Evolutionary conservation across 2,888 invertebrate species (phyloP), one percentile per base, ranked within the genome.

Genomic region (Drosophila mayaguana): DNA sequence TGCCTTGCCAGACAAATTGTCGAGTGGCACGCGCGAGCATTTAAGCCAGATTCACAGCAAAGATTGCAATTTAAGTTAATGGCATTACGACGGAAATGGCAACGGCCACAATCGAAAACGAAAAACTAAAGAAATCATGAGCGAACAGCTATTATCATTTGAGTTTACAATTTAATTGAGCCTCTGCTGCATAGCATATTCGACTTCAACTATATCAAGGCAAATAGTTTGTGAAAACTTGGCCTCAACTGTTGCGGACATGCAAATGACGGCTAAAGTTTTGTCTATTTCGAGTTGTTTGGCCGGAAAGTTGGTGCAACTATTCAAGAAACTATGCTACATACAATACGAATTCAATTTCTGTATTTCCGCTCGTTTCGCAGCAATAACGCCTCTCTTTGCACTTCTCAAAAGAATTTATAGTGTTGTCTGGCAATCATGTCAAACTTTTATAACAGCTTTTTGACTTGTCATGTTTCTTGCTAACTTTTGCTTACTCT

Each of bases 261-360:
- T 88, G 87, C 81, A 78, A 88, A 78, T 74, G 73, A 67, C 80
- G 82, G 45, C 22, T 61, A 84, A 72, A 69, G 68, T 80, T 71
- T 76, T 70, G 67, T 50, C 67, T 69, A 45, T 64, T 63, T 65
- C 43, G 36, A 69, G 78, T 60, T 36, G 20, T n/a, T n/a, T 25
- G 38, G 20, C 57, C 53, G 53, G 70, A 72, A 80, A 76, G 73
- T 77, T 83, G 78, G 64, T 75, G 75, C 74, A 83, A 72, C 78
- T 56, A 43, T 88, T 74, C 69, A 67, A 69, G 76, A 71, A 73
- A 80, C 80, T 79, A 80, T 81, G 82, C 76, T 72, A 72, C 75
- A 68, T 75, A 85, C 87, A 87, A 81, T 72, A 79, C 81, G 81
- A 84, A 84, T 83, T 84, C 84, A 84, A 84, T 84, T 84, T 86